Base-by-base conservation (phyloP, 1,140 invertebrate species). In the Centruroides sculpturatus region DNA sequence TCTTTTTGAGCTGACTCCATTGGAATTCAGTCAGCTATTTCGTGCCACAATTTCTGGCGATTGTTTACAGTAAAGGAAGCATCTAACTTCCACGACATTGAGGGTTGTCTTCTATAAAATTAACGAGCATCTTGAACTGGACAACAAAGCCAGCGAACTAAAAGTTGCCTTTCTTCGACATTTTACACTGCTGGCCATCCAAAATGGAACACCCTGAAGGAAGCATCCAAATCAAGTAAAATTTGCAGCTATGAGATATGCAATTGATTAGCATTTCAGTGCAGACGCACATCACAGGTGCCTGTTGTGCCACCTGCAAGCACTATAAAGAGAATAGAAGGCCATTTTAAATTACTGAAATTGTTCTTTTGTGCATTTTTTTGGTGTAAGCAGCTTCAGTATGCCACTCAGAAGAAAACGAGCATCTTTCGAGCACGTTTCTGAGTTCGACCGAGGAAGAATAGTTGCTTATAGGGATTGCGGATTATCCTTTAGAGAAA, bases 401-500 rank as follows among this genome's bases (percentile, higher is more conserved):
- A 56, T 56, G 55, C 55, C 55, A 46, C 55, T 2, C 12, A 56
- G 35, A 56, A 56, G 23, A 56, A 52, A 23, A 50, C 4, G 11
- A 35, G 3, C 3, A 3, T 56, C 11, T 23, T 56, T 56, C 11
- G 55, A 35, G 35, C 55, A 56, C 4, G 55, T 35, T 4, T 56
- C 55, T 47, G 55, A 56, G 35, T n/a, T 56, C 4, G 55, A 56
- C 46, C 13, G 8, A 50, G 2, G 34, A 48, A 48, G 57, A 53
- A 50, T 59, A 11, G 57, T 59, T 4, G 57, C 57, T 2, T 59
- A 50, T 47, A 36, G 12, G 35, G 55, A 56, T 35, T 59, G 57
- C 3, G 57, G 47, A 59, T 59, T 59, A 59, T 59, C 46, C 35
- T 59, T 59, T 47, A 49, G 57, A 53, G 47, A 49, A 59, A 49